These are phyloP conservation scores for Pelochelys cantorii DNA, from an alignment of 2,797 vertebrate species.

Conservation along the genomic window DNA sequence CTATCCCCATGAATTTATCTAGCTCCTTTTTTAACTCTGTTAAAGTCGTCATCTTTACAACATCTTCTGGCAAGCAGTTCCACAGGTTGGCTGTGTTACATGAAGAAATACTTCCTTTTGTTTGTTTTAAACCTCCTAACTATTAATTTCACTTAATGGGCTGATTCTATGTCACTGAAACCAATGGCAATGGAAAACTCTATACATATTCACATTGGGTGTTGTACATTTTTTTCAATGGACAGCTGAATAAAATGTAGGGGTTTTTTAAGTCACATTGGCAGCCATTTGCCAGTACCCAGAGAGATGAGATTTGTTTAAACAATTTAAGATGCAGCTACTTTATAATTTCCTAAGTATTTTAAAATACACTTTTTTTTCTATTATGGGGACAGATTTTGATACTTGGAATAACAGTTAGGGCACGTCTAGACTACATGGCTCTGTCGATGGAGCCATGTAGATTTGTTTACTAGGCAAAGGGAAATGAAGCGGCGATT, in stretches of 20 bases:
- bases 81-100: no score
- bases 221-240: background rate
- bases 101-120: no score
- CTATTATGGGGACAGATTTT: background rate
- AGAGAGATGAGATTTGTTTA: background rate
- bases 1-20: no score
- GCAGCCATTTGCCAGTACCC: background rate
- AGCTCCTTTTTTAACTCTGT: no score
- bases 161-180: background rate
- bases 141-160: background rate
- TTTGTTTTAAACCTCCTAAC: no score
- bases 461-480: no score
- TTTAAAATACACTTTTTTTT: background rate
- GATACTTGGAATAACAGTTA: background rate
- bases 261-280: background rate
- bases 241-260: background rate
- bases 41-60: no score
- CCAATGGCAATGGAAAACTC: background rate
- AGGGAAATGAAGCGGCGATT: no score
- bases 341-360: background rate
- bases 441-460: no score
- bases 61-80: no score
- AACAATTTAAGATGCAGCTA: background rate
- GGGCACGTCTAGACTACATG: no score
- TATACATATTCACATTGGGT: background rate